phyloP scores from a whole-genome alignment of 2,888 invertebrate species.

The Drosophila lutescens region DNA sequence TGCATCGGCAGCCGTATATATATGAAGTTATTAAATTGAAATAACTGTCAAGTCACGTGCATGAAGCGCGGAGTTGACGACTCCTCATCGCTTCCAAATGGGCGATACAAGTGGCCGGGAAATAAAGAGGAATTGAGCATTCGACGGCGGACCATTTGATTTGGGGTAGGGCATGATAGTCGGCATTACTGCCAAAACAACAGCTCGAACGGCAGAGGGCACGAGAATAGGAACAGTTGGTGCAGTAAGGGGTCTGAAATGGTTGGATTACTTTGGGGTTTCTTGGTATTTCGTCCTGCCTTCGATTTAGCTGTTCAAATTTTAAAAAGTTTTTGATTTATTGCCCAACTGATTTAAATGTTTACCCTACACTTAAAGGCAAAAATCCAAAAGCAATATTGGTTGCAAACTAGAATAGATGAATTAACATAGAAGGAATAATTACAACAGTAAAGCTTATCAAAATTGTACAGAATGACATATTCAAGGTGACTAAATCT shows the following conservation, averaged over 20 bases:
- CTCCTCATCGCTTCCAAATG: slow-evolving; percentile 38
- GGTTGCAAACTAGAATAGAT: too few species aligned
- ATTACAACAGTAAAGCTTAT: too few species aligned
- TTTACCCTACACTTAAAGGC: too few species aligned
- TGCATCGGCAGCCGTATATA: slow-evolving; percentile 23
- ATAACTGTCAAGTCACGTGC: slow-evolving; percentile 64
- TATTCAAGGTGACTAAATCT: too few species aligned
- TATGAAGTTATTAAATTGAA: slow-evolving; percentile 76
- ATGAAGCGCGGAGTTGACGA: slow-evolving; percentile 32
- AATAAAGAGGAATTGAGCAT: slow-evolving; percentile 12
- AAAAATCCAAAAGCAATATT: too few species aligned
- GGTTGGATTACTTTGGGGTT: not conserved
- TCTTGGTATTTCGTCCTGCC: not conserved
- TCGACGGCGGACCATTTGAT: slow-evolving; percentile 34
- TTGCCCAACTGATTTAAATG: too few species aligned
- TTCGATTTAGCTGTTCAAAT: too few species aligned
- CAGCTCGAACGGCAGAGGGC: slow-evolving; percentile 27
- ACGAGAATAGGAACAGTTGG: slow-evolving; percentile 15
- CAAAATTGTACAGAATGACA: too few species aligned
- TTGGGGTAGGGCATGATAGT: slow-evolving; percentile 58
- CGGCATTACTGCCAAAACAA: slow-evolving; percentile 7
- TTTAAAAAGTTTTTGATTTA: too few species aligned
- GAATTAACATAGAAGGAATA: too few species aligned
- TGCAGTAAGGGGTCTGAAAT: not conserved
- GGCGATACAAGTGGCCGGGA: slow-evolving; percentile 33